A percentile compares a stretch with the other conserved stretches of the same genome.
phyloP scores from a whole-genome alignment of 2,888 invertebrate species.

The Drosophila macrospina region DNA sequence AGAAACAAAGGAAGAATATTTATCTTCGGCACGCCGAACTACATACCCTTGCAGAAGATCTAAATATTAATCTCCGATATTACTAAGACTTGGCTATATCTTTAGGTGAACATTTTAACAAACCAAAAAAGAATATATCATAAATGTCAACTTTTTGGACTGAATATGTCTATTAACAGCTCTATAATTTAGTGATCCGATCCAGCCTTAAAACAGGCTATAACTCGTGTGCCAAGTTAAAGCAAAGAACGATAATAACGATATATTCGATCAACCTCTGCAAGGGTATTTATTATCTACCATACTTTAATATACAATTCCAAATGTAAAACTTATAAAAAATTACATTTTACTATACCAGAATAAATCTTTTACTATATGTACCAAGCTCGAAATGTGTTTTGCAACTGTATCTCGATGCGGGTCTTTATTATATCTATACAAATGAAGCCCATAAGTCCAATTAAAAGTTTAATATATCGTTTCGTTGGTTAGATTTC shows the following conservation, averaged over 20 bases:
- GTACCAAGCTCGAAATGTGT: constrained; percentile 26
- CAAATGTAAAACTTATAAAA: constrained; percentile 63
- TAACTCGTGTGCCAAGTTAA: constrained; percentile 27
- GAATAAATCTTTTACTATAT: constrained; percentile 67
- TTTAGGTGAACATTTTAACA: constrained; percentile 26
- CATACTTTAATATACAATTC: constrained; percentile 63
- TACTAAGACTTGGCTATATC: constrained; percentile 27
- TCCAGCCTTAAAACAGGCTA: constrained; percentile 25
- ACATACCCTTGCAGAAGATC: constrained; percentile 45
- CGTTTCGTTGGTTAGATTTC: constrained; percentile 74
- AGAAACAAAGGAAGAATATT: constrained; percentile 15
- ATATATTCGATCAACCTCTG: constrained; percentile 34
- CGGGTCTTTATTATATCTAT: constrained; percentile 7
- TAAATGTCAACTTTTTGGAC: constrained; percentile 32
- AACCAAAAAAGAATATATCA: constrained; percentile 35
- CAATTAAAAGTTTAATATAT: constrained; percentile 34
- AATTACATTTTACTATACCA: constrained; percentile 66
- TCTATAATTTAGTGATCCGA: constrained; percentile 48
- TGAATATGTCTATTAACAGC: constrained; percentile 27
- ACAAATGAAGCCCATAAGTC: constrained; percentile 14
- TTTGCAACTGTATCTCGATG: constrained; percentile 8
- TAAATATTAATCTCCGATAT: constrained; percentile 14
- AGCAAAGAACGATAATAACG: background rate
- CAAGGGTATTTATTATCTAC: constrained; percentile 60
- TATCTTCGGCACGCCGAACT: constrained; percentile 50